phyloP scores from a whole-genome alignment of 2,113 vertebrate genomes.

The Variabilichromis moorii region DNA sequence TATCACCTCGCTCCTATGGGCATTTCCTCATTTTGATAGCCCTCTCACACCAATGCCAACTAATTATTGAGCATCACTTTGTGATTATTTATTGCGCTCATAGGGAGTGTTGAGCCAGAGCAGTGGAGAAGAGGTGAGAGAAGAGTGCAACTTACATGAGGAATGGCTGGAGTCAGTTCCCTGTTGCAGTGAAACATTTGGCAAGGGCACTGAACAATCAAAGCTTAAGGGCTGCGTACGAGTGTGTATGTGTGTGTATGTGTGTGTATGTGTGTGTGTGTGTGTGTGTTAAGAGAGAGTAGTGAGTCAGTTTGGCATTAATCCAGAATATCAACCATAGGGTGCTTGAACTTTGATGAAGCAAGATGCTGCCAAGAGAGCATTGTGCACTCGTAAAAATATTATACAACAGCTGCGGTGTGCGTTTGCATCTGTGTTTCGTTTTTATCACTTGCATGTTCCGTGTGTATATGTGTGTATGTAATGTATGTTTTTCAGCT shows the following conservation, averaged over 20 bases:
- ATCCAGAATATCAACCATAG: conserved; percentile 38
- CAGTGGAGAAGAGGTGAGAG: conserved; percentile 33
- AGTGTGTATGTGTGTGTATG: neutral
- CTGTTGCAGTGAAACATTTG: conserved; percentile 52
- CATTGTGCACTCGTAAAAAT: conserved; percentile 41
- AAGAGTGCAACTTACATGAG: conserved; percentile 22
- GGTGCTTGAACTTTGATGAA: conserved; percentile 44
- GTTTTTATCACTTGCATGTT: neutral
- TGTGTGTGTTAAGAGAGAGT: neutral
- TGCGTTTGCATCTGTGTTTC: conserved; percentile 11
- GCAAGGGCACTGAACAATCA: conserved; percentile 24
- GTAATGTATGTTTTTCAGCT: neutral
- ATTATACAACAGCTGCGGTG: conserved; percentile 32
- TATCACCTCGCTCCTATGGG: conserved; percentile 16
- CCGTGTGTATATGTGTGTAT: neutral
- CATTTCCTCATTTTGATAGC: conserved; percentile 2
- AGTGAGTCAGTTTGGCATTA: conserved; percentile 19
- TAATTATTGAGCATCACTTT: conserved; percentile 23
- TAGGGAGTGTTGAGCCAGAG: neutral
- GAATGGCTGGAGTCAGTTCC: conserved; percentile 37
- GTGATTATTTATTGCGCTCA: conserved; percentile 27
- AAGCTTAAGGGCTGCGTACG: neutral
- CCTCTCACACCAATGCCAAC: conserved; percentile 31
- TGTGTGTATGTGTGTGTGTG: rapidly evolving
- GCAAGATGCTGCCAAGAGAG: conserved; percentile 30